Evolutionary conservation across 2,113 vertebrate species (phyloP).

Genomic region (Syngnathus floridae): DNA sequence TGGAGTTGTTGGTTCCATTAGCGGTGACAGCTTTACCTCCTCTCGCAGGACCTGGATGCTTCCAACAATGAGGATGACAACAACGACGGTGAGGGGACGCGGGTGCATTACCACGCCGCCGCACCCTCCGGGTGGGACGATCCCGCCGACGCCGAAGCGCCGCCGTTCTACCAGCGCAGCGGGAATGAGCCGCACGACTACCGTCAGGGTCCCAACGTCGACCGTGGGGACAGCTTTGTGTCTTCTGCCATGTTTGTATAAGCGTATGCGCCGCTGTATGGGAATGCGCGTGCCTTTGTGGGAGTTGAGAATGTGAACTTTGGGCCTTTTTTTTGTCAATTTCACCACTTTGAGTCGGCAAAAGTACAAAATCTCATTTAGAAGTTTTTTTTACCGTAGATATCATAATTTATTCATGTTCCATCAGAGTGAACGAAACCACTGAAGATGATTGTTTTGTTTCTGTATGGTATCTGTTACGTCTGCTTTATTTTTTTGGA

Average conservation of each 20-base stretch:
- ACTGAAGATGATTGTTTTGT: not conserved
- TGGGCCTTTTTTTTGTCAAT: not conserved
- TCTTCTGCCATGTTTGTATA: conserved; percentile 68
- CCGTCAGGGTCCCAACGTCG: conserved; percentile 15
- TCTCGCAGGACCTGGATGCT: conserved; percentile 58
- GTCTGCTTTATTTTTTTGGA: conserved; percentile 20
- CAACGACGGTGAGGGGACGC: not conserved
- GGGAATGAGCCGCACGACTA: conserved; percentile 20
- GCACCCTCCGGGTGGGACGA: conserved; percentile 57
- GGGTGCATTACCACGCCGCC: conserved; percentile 34
- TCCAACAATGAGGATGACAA: conserved; percentile 36
- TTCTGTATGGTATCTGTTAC: conserved; percentile 29
- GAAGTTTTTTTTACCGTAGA: not conserved
- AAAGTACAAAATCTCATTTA: conserved; percentile 10
- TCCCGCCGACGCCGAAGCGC: conserved; percentile 40
- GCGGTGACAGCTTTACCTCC: not conserved
- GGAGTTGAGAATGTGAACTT: conserved; percentile 26
- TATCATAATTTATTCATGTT: not conserved
- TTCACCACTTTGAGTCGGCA: conserved; percentile 16
- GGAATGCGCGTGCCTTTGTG: conserved; percentile 2
- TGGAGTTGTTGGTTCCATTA: too few species aligned
- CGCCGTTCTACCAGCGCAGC: conserved; percentile 44
- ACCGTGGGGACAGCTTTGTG: conserved; percentile 67
- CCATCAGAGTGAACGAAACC: not conserved
- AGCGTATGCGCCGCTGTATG: conserved; percentile 1